These are phyloP conservation scores for Sula dactylatra DNA, from an alignment of 2,113 vertebrate species.

Conservation along the genomic window DNA sequence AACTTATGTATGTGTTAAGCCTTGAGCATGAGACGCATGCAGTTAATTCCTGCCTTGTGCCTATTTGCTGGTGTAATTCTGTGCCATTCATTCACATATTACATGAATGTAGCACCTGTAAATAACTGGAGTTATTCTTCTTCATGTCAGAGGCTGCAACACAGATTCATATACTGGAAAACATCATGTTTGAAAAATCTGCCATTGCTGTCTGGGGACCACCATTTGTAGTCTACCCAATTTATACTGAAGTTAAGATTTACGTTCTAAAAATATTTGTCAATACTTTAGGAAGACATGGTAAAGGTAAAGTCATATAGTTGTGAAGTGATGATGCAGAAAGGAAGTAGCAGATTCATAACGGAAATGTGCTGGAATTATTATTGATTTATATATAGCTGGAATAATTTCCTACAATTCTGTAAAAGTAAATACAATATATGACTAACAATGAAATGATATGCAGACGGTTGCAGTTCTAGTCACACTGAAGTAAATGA, in stretches of 20 bases:
- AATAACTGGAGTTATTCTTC: background rate
- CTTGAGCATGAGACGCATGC: background rate
- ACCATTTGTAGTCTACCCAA: background rate
- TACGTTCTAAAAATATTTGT: background rate
- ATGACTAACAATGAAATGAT: background rate
- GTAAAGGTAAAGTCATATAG: background rate
- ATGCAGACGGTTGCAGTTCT: background rate
- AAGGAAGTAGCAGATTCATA: background rate
- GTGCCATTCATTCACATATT: background rate
- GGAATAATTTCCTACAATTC: background rate
- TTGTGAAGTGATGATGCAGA: background rate
- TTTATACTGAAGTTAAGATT: background rate
- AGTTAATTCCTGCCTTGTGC: background rate
- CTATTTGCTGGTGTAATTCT: background rate
- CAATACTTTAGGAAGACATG: background rate
- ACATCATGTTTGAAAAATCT: background rate
- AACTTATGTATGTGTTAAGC: background rate
- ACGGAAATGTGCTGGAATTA: background rate
- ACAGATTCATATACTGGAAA: background rate
- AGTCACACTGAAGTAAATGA: background rate
- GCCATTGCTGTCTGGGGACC: background rate
- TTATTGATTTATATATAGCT: background rate
- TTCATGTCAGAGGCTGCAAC: background rate
- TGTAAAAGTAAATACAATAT: background rate
- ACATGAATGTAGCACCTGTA: background rate